These are phyloP conservation scores for Gymnodraco acuticeps DNA, from an alignment of 2,797 vertebrate genomes.

Conservation along the genomic window DNA sequence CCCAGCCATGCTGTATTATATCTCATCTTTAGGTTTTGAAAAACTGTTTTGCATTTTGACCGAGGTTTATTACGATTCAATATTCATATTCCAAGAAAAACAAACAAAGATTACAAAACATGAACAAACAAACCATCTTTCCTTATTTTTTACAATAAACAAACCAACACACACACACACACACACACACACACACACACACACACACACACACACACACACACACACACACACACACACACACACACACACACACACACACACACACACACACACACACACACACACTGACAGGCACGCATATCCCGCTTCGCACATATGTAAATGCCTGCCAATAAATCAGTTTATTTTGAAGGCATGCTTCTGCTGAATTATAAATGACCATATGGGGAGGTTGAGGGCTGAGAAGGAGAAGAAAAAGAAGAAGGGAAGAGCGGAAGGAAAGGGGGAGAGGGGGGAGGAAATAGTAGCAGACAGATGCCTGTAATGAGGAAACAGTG, in stretches of 20 bases:
- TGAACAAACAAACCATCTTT: neutral
- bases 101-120: too few species aligned
- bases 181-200: neutral
- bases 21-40: too few species aligned
- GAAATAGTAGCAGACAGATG: conserved; percentile 78
- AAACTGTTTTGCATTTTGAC: too few species aligned
- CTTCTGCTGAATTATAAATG: conserved; percentile 83
- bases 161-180: neutral
- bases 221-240: too few species aligned
- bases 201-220: too few species aligned
- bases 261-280: neutral
- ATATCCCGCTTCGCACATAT: conserved; percentile 48
- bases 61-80: too few species aligned
- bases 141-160: neutral
- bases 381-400: conserved; percentile 77
- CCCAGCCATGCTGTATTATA: too few species aligned
- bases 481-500: conserved; percentile 75
- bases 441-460: conserved; percentile 38
- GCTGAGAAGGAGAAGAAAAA: conserved; percentile 38
- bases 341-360: conserved; percentile 76
- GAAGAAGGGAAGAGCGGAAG: conserved; percentile 24
- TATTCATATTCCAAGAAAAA: too few species aligned
- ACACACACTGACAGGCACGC: neutral
- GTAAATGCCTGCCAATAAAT: conserved; percentile 75
- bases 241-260: too few species aligned